phyloP scores from a whole-genome alignment of 1,140 invertebrate genomes.

The Acyrthosiphon pisum region DNA sequence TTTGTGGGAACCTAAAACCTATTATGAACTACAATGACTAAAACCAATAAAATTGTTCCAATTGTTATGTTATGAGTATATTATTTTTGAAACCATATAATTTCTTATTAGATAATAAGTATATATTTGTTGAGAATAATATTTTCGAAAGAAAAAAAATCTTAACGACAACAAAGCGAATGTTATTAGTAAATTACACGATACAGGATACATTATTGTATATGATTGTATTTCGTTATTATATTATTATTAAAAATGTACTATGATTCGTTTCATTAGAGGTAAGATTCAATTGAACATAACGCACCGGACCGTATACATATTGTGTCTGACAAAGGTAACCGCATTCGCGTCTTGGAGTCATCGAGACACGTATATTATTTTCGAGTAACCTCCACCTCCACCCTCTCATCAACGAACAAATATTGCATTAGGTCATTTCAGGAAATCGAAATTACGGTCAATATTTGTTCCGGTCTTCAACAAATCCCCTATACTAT shows the following conservation, averaged over 20 bases:
- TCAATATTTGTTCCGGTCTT: conserved; percentile 42
- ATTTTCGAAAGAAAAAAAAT: neutral
- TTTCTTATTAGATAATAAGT: neutral
- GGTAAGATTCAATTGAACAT: conserved; percentile 19
- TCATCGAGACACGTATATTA: conserved; percentile 2
- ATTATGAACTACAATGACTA: neutral
- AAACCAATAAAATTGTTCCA: too few relatives aligned
- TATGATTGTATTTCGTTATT: neutral
- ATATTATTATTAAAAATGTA: neutral
- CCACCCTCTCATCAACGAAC: neutral
- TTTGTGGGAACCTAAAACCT: neutral
- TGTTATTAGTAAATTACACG: neutral
- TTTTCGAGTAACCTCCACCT: neutral
- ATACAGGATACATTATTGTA: neutral
- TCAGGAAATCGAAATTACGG: conserved; percentile 36
- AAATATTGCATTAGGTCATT: conserved; percentile 22
- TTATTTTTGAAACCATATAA: neutral
- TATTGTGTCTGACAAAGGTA: conserved; percentile 11
- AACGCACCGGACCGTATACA: neutral
- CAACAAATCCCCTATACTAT: neutral
- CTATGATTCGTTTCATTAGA: conserved; percentile 11
- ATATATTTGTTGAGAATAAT: neutral
- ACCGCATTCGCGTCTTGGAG: neutral
- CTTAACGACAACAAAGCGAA: neutral
- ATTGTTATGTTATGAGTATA: neutral